Base-by-base conservation (phyloP, 1,140 invertebrate species). In the Temnothorax longispinosus region DNA sequence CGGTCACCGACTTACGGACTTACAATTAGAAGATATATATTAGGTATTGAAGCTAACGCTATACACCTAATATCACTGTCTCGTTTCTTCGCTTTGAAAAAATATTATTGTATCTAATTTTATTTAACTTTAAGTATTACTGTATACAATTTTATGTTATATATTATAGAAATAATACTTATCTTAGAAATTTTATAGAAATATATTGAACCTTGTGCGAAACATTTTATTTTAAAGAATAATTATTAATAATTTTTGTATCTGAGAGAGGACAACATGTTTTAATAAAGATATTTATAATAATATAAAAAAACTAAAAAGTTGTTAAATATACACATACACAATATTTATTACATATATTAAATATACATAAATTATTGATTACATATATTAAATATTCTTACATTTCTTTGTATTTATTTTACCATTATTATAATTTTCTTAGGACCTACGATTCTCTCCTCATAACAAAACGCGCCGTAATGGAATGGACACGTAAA, bases 401-500 rank as follows among this genome's bases (percentile, higher is more conserved):
- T 8, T 8, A 18, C 10, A 67, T 52, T 52, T 38, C 27, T 41
- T 41, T 7, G 6, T 56, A 27, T 44, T 60, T 62, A 77, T 35
- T 76, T 3, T 64, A 6, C 8, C 10, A n/a, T 64, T 38, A 67
- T 67, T 80, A 41, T 38, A 62, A 15, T 69, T 38, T 47, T 38
- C 27, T 47, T 65, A 18, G 18, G 18, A 35, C 2, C 3, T 38
- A 5, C 13, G 10, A 11, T 6, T 44, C 47, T 10, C 35, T 80
- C 69, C 6, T 69, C 52, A 56, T 21, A 44, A 21, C 32, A 80
- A 80, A 80, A 54, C 18, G 13, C 35, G n/a, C 5, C n/a, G 41
- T 80, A 69, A 80, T 47, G 47, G 47, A 80, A 80, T 27, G 32
- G 41, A 54, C 52, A 54, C n/a, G 47, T 21, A 80, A 80, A 69